Evolutionary conservation across 2,113 vertebrate species (phyloP).

Genomic region (Aegithalos caudatus): DNA sequence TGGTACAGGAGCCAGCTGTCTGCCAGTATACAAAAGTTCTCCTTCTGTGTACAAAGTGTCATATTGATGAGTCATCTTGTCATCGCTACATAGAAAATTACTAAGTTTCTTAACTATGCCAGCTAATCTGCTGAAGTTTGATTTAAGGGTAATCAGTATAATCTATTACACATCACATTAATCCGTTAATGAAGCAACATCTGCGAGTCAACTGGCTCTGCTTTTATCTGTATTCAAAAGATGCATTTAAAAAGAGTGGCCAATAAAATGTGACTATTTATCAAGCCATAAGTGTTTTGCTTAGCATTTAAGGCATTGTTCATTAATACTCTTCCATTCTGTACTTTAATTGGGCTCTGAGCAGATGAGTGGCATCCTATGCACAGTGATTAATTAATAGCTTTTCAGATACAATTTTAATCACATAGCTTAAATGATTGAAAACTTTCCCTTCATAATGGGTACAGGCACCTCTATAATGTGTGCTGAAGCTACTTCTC

Average conservation of each 20-base stretch:
- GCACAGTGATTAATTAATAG: neutral
- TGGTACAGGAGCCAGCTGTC: neutral
- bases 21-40: neutral
- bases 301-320: neutral
- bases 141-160: conserved; percentile 11
- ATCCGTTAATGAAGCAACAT: conserved; percentile 35
- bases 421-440: neutral
- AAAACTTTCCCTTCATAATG: neutral
- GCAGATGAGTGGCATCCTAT: neutral
- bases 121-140: conserved; percentile 22
- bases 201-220: neutral
- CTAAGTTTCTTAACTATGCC: conserved; percentile 47
- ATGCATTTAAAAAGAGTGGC: neutral
- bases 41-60: neutral
- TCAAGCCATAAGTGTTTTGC: neutral
- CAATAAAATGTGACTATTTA: conserved; percentile 17
- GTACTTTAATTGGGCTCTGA: neutral
- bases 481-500: neutral
- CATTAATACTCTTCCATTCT: neutral
- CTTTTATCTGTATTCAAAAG: neutral
- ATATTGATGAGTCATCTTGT: neutral
- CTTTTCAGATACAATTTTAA: neutral
- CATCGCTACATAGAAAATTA: conserved; percentile 4
- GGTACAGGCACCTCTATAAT: neutral
- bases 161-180: neutral